phyloP scores from a whole-genome alignment of 2,113 vertebrate species.

The Synchiropus splendidus region DNA sequence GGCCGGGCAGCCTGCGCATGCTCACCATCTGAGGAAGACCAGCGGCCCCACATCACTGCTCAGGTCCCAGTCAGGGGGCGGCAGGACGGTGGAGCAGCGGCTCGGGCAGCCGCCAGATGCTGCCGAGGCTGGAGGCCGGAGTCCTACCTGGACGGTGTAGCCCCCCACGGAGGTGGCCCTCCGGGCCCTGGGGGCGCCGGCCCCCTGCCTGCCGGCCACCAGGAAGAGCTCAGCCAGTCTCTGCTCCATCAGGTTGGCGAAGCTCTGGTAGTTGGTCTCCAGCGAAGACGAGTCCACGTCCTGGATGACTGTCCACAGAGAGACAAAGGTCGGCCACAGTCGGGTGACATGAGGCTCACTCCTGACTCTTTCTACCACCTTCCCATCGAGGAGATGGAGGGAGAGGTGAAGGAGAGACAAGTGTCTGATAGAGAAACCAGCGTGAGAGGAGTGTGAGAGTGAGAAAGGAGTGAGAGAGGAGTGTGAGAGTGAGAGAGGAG shows the following conservation, averaged over 20 bases:
- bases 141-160: slow-evolving; percentile 96
- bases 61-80: too few species aligned
- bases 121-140: too few species aligned
- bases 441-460: background rate
- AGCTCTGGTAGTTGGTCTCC: slow-evolving; percentile 91
- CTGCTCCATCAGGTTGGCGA: slow-evolving; percentile 92
- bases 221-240: slow-evolving; percentile 88
- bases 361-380: too few species aligned
- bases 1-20: slow-evolving; percentile 85
- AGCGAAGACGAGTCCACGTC: slow-evolving; percentile 85
- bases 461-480: background rate
- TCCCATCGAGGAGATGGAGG: too few species aligned
- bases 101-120: too few species aligned
- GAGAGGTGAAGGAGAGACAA: background rate
- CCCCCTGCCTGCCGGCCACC: slow-evolving; percentile 82
- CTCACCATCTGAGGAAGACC: slow-evolving; percentile 79
- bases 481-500: background rate
- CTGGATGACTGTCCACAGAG: slow-evolving; percentile 77
- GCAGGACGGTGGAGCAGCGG: too few species aligned
- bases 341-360: background rate
- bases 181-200: slow-evolving; percentile 56
- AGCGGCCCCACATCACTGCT: slow-evolving; percentile 3
- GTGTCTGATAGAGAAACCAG: background rate
- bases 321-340: slow-evolving; percentile 5
- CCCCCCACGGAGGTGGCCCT: slow-evolving; percentile 81